Conservation (phyloP, 2,113 vertebrate species). For the Alexandromys fortis region DNA sequence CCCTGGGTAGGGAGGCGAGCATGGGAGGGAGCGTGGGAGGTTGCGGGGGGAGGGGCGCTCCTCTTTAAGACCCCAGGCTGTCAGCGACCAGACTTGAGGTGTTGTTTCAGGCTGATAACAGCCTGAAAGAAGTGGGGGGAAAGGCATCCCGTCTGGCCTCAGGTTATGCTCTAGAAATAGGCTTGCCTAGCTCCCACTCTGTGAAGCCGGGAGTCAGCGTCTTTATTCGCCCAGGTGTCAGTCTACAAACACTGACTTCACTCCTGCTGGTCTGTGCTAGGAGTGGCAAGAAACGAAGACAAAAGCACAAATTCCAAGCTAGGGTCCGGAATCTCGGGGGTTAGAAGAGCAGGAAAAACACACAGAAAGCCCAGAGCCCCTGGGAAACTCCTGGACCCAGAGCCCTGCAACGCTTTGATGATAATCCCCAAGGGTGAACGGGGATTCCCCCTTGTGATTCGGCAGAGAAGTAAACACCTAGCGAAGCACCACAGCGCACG, state of each 20-base stretch:
- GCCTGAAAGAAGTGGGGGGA: background rate
- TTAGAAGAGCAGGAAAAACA: too few species aligned
- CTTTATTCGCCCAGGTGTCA: background rate
- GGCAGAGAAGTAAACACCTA: background rate
- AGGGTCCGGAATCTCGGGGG: background rate
- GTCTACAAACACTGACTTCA: background rate
- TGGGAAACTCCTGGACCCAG: background rate
- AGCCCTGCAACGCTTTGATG: background rate
- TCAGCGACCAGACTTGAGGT: conserved; percentile 25
- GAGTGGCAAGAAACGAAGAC: background rate
- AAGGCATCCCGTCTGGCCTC: background rate
- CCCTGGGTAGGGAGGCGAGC: background rate
- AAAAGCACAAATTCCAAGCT: background rate
- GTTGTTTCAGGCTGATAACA: background rate
- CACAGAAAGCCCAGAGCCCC: background rate
- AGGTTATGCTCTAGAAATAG: background rate
- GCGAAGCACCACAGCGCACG: background rate
- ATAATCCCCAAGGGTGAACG: background rate
- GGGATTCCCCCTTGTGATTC: background rate
- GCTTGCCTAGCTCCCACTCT: background rate
- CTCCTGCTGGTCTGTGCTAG: background rate
- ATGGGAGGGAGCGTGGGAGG: too few species aligned
- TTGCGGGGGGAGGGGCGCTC: background rate
- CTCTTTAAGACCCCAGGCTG: background rate
- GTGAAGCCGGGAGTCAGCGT: background rate